These are phyloP conservation scores for Ernsta delagoae DNA, from an alignment of 2,888 invertebrate species.

Conservation along the genomic window DNA sequence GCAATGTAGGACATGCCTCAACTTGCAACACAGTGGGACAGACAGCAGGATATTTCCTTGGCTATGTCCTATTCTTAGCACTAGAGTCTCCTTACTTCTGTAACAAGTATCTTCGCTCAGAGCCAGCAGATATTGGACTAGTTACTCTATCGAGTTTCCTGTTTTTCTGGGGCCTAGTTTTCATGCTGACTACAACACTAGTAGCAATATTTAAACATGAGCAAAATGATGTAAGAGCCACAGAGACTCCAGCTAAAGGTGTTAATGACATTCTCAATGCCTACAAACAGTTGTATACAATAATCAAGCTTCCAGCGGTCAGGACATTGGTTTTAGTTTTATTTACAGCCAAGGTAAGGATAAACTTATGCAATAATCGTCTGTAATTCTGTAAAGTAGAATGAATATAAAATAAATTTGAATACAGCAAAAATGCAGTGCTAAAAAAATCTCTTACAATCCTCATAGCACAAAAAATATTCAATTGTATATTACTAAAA, in stretches of 20 bases:
- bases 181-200: slow-evolving; percentile 94
- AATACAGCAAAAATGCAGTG: too few relatives aligned
- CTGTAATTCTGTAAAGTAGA: too few relatives aligned
- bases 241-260: slow-evolving; percentile 65
- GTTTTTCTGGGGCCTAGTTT: slow-evolving; percentile 97
- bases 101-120: slow-evolving; percentile 93
- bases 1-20: slow-evolving; percentile 98
- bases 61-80: slow-evolving; percentile 98
- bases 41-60: slow-evolving; percentile 98
- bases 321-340: slow-evolving; percentile 91
- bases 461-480: too few relatives aligned
- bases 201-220: slow-evolving; percentile 96
- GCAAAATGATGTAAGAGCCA: slow-evolving; percentile 71
- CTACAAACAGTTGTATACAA: slow-evolving; percentile 92
- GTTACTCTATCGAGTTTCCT: slow-evolving; percentile 93
- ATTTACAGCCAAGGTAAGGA: slow-evolving; percentile 94
- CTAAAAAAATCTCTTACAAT: too few relatives aligned
- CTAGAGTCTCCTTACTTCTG: slow-evolving; percentile 98
- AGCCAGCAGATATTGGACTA: slow-evolving; percentile 89
- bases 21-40: slow-evolving; percentile 99
- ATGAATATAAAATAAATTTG: too few relatives aligned
- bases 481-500: too few relatives aligned
- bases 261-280: slow-evolving; percentile 85
- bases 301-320: slow-evolving; percentile 93
- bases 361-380: neutral